phyloP scores from a whole-genome alignment of 1,140 invertebrate genomes.

The Aricia agestis region DNA sequence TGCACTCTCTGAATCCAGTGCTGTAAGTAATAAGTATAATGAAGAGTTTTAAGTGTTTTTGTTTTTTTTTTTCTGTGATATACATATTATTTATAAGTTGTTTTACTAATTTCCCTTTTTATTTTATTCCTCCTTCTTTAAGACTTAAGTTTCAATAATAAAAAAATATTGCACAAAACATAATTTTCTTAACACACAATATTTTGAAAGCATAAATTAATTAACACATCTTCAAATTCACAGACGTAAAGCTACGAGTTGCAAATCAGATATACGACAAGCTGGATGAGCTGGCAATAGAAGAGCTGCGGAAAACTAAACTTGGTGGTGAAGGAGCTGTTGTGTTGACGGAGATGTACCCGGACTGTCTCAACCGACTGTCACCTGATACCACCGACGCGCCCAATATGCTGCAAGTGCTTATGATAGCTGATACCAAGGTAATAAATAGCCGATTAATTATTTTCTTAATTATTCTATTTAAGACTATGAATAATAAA shows the following conservation, averaged over 20 bases:
- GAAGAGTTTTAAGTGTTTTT: background rate
- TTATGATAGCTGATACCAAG: constrained; percentile 69
- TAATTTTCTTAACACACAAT: background rate
- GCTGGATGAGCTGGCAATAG: constrained; percentile 50
- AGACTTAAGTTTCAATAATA: background rate
- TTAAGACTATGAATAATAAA: no score
- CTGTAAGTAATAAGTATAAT: constrained; percentile 12
- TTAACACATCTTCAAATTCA: constrained; percentile 21
- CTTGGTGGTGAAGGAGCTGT: constrained; percentile 52
- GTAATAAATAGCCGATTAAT: no score
- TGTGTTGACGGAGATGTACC: constrained; percentile 58
- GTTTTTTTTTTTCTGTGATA: background rate
- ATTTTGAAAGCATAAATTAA: background rate
- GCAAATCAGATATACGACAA: constrained; percentile 49
- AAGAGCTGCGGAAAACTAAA: constrained; percentile 38
- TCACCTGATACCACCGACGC: constrained; percentile 66
- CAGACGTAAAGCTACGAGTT: constrained; percentile 58
- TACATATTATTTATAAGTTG: background rate
- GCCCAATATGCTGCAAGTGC: constrained; percentile 51
- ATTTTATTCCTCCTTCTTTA: background rate
- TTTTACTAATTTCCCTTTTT: background rate
- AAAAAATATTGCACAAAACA: background rate
- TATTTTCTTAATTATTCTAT: no score
- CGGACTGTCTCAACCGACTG: constrained; percentile 54
- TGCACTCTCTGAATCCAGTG: background rate